Percentiles rank a stretch among this genome's conserved stretches.
Evolutionary conservation across 2,113 vertebrate species (phyloP).

Genomic region (Corythaeola cristata): DNA sequence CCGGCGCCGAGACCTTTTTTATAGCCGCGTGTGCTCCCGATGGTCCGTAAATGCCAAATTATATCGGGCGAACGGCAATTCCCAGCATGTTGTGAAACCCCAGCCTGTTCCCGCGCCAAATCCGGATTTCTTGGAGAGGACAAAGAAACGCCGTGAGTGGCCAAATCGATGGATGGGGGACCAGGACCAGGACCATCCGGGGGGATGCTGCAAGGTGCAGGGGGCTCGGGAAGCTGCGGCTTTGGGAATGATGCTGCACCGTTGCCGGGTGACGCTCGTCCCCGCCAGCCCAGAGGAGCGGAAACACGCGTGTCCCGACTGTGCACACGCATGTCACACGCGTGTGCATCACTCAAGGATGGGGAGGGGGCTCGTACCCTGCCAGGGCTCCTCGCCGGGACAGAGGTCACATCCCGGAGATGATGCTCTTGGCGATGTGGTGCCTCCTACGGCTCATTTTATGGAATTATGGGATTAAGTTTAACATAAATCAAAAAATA

Average conservation of each 20-base stretch:
- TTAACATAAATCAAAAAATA: neutral
- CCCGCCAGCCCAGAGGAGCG: neutral
- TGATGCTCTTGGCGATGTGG: accelerated
- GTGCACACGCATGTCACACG: accelerated
- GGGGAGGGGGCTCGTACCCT: neutral
- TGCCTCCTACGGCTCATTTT: neutral
- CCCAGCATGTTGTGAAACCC: neutral
- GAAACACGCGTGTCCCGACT: neutral
- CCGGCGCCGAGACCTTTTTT: neutral
- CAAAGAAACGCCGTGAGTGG: neutral
- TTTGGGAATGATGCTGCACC: too few species aligned
- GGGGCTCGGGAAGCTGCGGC: too few species aligned
- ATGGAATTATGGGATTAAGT: neutral
- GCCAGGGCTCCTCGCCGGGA: neutral
- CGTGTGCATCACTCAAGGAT: accelerated
- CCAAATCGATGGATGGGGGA: neutral
- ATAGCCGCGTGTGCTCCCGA: neutral
- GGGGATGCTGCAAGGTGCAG: neutral
- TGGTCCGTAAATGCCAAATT: neutral
- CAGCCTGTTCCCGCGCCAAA: neutral
- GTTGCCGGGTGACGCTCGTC: too few species aligned
- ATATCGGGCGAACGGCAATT: neutral
- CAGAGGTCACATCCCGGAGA: accelerated
- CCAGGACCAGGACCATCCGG: neutral
- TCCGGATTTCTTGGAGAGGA: neutral